Conservation (phyloP, 1,140 invertebrate species). For the Chrysoperla carnea region DNA sequence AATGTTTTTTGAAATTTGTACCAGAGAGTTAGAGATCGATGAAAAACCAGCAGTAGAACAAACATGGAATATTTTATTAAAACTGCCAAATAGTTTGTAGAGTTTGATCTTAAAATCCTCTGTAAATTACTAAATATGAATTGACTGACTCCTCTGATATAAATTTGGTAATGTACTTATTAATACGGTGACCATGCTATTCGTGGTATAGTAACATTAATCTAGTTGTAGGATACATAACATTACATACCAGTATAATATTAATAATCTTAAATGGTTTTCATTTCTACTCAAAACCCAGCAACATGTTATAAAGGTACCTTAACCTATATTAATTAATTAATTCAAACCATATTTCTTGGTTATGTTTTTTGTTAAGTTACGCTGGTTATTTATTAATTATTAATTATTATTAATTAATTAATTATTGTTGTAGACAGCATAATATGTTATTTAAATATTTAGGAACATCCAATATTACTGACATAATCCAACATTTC, state of each 20-base stretch:
- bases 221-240: neutral
- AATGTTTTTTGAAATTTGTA: too few species aligned
- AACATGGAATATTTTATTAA: too few species aligned
- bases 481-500: too few species aligned
- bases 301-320: neutral
- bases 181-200: neutral
- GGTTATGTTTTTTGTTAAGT: neutral
- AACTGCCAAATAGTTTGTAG: too few species aligned
- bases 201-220: neutral
- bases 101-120: too few species aligned
- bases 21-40: too few species aligned
- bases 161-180: too few species aligned
- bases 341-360: neutral
- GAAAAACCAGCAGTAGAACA: too few species aligned
- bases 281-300: neutral
- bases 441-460: neutral
- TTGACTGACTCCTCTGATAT: too few species aligned
- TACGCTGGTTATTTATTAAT: neutral
- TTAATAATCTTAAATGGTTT: neutral
- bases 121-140: too few species aligned
- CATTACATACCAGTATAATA: neutral
- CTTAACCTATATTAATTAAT: too few species aligned
- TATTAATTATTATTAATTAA: neutral
- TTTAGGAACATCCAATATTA: too few species aligned
- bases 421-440: neutral